phyloP scores from a whole-genome alignment of 2,888 invertebrate species.

The Drosophila buzzatii region DNA sequence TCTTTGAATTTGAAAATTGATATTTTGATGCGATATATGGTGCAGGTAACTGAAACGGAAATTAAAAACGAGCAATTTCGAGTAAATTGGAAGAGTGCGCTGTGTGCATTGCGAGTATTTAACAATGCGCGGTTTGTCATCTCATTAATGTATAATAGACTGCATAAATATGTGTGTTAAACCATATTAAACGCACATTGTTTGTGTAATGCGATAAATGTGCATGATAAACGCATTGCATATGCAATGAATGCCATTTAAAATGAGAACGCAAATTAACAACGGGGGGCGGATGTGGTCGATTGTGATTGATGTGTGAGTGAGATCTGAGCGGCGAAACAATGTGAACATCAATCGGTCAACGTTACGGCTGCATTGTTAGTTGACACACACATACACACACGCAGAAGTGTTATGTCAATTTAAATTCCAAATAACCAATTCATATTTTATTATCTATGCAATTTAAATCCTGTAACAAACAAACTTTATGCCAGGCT shows the following conservation, averaged over 20 bases:
- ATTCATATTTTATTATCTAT: not conserved
- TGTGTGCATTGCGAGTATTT: slow-evolving; percentile 25
- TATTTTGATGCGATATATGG: slow-evolving; percentile 25
- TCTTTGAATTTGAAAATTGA: slow-evolving; percentile 22
- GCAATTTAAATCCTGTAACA: not conserved
- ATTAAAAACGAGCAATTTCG: slow-evolving; percentile 48
- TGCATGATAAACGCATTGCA: slow-evolving; percentile 54
- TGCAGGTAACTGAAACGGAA: slow-evolving; percentile 55
- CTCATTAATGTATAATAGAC: slow-evolving; percentile 63
- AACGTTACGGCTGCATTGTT: slow-evolving; percentile 6
- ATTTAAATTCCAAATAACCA: slow-evolving; percentile 2
- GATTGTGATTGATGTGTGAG: slow-evolving; percentile 35
- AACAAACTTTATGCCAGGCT: not conserved
- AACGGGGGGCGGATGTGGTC: slow-evolving; percentile 10
- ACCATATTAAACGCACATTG: slow-evolving; percentile 45
- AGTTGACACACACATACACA: not conserved
- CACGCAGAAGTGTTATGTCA: not conserved
- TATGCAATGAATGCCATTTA: slow-evolving; percentile 30
- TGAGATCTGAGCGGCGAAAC: not conserved
- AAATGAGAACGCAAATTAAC: slow-evolving; percentile 33
- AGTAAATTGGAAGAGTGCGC: not conserved
- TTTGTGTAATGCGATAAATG: slow-evolving; percentile 63
- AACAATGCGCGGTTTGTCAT: slow-evolving; percentile 55
- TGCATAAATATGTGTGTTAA: slow-evolving; percentile 50
- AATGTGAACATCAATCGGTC: slow-evolving; percentile 12